Base-by-base conservation (phyloP, 2,797 vertebrate species). In the Molothrus aeneus region DNA sequence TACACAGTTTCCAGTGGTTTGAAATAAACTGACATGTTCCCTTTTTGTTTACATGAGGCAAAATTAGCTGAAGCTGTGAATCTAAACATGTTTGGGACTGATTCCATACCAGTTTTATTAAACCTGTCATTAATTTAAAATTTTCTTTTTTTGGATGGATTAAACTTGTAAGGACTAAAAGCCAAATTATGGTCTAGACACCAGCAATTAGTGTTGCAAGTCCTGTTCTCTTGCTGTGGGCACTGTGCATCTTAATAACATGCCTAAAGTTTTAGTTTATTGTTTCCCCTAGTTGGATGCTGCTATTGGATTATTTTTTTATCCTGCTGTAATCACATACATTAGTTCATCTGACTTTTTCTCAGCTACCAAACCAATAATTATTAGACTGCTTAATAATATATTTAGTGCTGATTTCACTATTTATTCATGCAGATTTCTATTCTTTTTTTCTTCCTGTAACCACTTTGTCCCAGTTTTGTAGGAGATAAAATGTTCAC, bases 371-470 rank as follows among this genome's bases (percentile, higher is more conserved):
- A 94, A 96, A 88, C 81, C 85, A 56, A 71, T 97, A 88, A 97
- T 97, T 97, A 95, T 89, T 91, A 95, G 74, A 29, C 72, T 86
- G 38, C 70, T 65, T 97, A 97, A 97, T 95, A 94, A 91, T 60
- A 93, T 66, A 71, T 63, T 86, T 95, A 96, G 92, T 93, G 42
- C 29, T 73, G 69, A 72, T 92, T 96, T 95, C 95, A 81, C 50
- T 89, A 71, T 89, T 92, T 95, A 73, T 89, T 97, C 86, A 90
- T 73, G 70, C 36, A 80, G 81, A 95, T 28, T 86, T 79, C 22
- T 92, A 63, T 97, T 95, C 53, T 95, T 95, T 81, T 92, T 81
- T 80, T 43, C 16, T 77, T 86, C 38, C 19, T 57, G 17, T 57
- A 91, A 80, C 21, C 15, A 77, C 38, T 82, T 81, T 75, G 50